Base-by-base conservation (phyloP, 2,113 vertebrate species). In the Tursiops truncatus region DNA sequence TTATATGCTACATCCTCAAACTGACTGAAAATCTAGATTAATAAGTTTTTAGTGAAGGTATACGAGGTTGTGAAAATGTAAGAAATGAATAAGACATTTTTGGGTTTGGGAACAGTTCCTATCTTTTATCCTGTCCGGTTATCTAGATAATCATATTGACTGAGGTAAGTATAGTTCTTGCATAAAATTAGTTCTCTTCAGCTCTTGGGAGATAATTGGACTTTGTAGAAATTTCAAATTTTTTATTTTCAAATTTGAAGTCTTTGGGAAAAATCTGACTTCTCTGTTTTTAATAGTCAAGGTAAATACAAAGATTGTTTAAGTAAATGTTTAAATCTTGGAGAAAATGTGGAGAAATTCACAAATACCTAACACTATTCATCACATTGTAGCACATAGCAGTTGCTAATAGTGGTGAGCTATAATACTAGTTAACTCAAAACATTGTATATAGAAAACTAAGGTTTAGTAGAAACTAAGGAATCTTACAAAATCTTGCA, bases 271-370 rank as follows among this genome's bases (percentile, higher is more conserved):
- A 91, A 94, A 60, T 65, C 13, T 86, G 33, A 71, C 9, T 94
- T 87, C 33, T 90, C 20, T 90, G 31, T 84, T 88, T 56, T 28
- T 88, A 73, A 81, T 63, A 89, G 38, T 89, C 10, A 89, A 91
- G 25, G 11, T 56, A 89, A 28, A 79, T 73, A 74, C 5, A 92
- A 41, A 91, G 18, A 79, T 71, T 67, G 81, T 58, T 71, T 56
- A 82, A 71, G 56, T 86, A 41, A 93, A 82, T 94, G 47, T 94
- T 93, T 93, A 83, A 67, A 92, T 89, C 33, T 96, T 94, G 28
- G 83, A 93, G 76, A 84, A 95, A 95, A 91, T 44, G 33, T 33
- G 31, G 47, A 56, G 18, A 88, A 85, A 86, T 74, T 96, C 8
- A 60, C 6, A 95, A 38, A 81, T 90, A 65, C 12, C 21, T 89